phyloP scores from a whole-genome alignment of 2,113 vertebrate genomes.

The Colistium nudipinnis region DNA sequence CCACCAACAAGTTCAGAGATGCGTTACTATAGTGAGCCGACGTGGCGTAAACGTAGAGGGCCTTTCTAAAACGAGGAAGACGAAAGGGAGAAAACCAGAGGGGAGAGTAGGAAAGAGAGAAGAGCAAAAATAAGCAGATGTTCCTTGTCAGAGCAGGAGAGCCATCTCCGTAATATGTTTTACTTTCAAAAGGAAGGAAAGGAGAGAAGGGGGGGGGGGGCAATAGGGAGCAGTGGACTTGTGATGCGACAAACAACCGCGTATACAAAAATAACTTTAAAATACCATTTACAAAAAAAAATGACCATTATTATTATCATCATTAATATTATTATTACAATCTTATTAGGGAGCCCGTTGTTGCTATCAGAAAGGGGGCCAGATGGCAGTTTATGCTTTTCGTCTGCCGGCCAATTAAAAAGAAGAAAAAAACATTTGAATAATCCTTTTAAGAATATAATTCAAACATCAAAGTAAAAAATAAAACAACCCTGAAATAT shows the following conservation, averaged over 20 bases:
- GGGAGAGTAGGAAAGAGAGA: neutral
- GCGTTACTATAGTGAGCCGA: neutral
- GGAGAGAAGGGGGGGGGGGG: neutral
- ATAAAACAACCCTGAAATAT: slow-evolving; percentile 84
- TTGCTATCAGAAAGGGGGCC: slow-evolving; percentile 83
- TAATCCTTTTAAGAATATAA: slow-evolving; percentile 59
- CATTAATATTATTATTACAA: slow-evolving; percentile 84
- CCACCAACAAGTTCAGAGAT: neutral
- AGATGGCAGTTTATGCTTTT: slow-evolving; percentile 72
- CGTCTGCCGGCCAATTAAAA: slow-evolving; percentile 74
- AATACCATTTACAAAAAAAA: slow-evolving; percentile 95
- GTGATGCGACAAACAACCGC: slow-evolving; percentile 86
- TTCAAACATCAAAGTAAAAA: slow-evolving; percentile 51
- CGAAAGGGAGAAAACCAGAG: neutral
- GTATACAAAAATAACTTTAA: slow-evolving; percentile 99
- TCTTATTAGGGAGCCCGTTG: slow-evolving; percentile 84
- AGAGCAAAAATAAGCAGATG: slow-evolving; percentile 3
- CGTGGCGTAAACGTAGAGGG: slow-evolving; percentile 3
- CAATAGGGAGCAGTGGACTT: slow-evolving; percentile 34
- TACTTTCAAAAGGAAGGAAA: slow-evolving; percentile 1
- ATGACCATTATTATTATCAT: slow-evolving; percentile 80
- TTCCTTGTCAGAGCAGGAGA: slow-evolving; percentile 17
- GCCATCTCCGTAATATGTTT: slow-evolving; percentile 15
- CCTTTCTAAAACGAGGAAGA: slow-evolving; percentile 9
- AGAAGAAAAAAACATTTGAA: neutral